Evolutionary conservation across 2,888 invertebrate genomes (phyloP), one percentile per base, ranked within the genome.

Genomic region (Esperia sulphurella): DNA sequence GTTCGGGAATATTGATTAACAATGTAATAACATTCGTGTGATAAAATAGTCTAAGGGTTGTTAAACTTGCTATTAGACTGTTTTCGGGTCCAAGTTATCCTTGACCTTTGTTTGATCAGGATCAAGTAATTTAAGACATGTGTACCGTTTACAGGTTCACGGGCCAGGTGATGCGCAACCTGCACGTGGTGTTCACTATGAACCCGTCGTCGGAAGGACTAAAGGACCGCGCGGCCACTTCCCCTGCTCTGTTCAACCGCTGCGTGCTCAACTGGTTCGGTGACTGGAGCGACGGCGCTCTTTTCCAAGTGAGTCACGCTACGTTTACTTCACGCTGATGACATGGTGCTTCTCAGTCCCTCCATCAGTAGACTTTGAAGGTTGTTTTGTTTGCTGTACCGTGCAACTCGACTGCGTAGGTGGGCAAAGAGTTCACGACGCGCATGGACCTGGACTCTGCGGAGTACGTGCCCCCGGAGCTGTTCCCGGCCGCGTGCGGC

Each of bases 161-260:
- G 0, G 97, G 97, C 28, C 96, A 98, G 92, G 98, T 99, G 35
- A 99, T 99, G 97, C 95, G 96, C 55, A 99, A 99, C 82, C 91
- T 99, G 43, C 99, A 99, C 85, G 99, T 99, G 8, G 99, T 99
- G 41, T 99, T 99, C 88, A 99, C 99, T 0, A 99, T 99, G 99
- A 99, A 99, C 89, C 99, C 99, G 8, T 98, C 98, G 0, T 97
- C 98, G 0, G 98, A 99, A 74, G 99, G 99, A 0, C 91, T 99
- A 40, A 98, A 99, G 83, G 99, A 99, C 85, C 93, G 99, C 55
- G 99, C 99, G 0, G 97, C 99, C 8, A 99, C 99, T 0, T 99
- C 99, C 5, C 99, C 99, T 30, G 99, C 99, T 4, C 91, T 99
- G 49, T 99, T 99, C 92, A 99, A 99, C 91, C 94, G 99, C 81